A percentile compares a stretch with the other conserved stretches of the same genome.
These are phyloP conservation scores for Periparus ater DNA, from an alignment of 2,797 vertebrate species.

Conservation along the genomic window DNA sequence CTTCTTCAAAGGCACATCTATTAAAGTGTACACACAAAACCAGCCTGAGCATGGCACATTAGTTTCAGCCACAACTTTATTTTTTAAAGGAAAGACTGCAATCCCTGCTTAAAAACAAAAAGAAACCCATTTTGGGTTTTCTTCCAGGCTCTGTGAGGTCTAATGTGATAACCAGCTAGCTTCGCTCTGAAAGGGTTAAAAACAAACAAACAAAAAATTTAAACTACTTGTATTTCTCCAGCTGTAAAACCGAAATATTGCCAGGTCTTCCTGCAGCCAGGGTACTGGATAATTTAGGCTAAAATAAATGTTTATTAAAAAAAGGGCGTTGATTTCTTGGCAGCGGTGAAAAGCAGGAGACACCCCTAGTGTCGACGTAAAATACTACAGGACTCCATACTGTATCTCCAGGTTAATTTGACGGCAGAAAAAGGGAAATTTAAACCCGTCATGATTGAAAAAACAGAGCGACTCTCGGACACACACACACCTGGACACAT, in stretches of 20 bases:
- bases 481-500: background rate
- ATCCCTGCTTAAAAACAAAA: background rate
- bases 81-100: background rate
- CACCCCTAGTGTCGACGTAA: constrained; percentile 78
- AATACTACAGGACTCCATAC: constrained; percentile 74
- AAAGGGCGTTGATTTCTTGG: constrained; percentile 78
- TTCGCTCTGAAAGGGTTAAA: background rate
- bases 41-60: fast-evolving
- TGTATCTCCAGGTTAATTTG: constrained; percentile 62
- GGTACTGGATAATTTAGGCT: background rate
- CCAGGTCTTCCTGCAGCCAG: background rate
- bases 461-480: background rate
- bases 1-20: background rate
- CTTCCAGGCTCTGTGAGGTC: background rate
- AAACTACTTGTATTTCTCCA: background rate
- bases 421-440: constrained; percentile 61
- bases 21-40: background rate
- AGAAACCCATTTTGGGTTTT: background rate
- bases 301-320: constrained; percentile 67
- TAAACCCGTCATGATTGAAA: constrained; percentile 60
- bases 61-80: background rate
- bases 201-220: background rate
- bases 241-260: background rate
- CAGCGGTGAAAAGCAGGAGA: constrained; percentile 58
- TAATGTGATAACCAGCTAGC: background rate